Evolutionary conservation across 2,797 vertebrate genomes (phyloP).

Genomic region (Dallia pectoralis): DNA sequence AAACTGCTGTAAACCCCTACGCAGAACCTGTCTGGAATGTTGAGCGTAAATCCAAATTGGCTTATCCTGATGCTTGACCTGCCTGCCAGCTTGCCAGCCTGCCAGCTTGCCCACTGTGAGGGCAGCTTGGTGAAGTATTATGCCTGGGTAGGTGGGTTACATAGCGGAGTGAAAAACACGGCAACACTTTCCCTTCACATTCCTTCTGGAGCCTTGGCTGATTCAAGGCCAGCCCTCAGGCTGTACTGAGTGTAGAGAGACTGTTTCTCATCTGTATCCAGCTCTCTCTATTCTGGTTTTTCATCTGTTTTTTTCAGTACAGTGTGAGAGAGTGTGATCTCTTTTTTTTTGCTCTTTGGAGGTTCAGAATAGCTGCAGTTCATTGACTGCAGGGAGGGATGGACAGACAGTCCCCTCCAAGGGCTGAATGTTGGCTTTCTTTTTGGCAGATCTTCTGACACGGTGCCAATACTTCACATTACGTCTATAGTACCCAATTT

Average conservation of each 20-base stretch:
- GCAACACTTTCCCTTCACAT: slow-evolving; percentile 7
- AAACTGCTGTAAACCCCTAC: slow-evolving; percentile 62
- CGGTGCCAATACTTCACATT: slow-evolving; percentile 12
- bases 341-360: slow-evolving; percentile 22
- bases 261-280: slow-evolving; percentile 29
- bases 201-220: slow-evolving; percentile 21
- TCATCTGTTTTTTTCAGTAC: slow-evolving; percentile 29
- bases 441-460: slow-evolving; percentile 28
- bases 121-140: slow-evolving; percentile 51
- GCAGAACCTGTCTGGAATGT: slow-evolving; percentile 68
- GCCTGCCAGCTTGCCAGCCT: slow-evolving; percentile 35
- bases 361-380: not conserved
- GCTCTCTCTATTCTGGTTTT: slow-evolving; percentile 13
- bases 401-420: slow-evolving; percentile 36
- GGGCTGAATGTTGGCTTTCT: slow-evolving; percentile 34
- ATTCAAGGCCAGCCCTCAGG: slow-evolving; percentile 33
- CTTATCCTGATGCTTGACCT: slow-evolving; percentile 58
- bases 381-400: slow-evolving; percentile 31
- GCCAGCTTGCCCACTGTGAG: slow-evolving; percentile 48
- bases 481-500: slow-evolving; percentile 25
- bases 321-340: slow-evolving; percentile 22
- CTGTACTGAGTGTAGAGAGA: slow-evolving; percentile 20
- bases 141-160: slow-evolving; percentile 39
- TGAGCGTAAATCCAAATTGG: slow-evolving; percentile 69
- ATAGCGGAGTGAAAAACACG: slow-evolving; percentile 29